These are phyloP conservation scores for Zaprionus davidi DNA, from an alignment of 1,140 invertebrate species.

Conservation along the genomic window DNA sequence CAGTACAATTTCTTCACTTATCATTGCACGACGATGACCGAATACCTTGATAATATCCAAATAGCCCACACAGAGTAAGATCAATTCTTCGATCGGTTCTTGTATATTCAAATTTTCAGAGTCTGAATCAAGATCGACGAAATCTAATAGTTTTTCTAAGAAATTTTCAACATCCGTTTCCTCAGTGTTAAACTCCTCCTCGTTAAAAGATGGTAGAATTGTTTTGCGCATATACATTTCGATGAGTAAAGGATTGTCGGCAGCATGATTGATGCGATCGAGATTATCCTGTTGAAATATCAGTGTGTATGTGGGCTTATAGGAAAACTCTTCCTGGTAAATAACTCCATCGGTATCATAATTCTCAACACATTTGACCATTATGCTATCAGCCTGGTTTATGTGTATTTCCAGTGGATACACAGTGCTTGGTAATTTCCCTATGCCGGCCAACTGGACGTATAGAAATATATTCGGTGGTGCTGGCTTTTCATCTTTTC, in stretches of 20 bases:
- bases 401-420: constrained; percentile 47
- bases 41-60: constrained; percentile 73
- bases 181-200: background rate
- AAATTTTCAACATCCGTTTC: constrained; percentile 1
- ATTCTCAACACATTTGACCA: constrained; percentile 61
- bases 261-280: constrained; percentile 64
- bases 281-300: constrained; percentile 70
- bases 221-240: constrained; percentile 48
- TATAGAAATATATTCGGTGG: constrained; percentile 67
- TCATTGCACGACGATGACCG: constrained; percentile 54
- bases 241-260: constrained; percentile 67
- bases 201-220: background rate
- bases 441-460: constrained; percentile 44
- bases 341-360: constrained; percentile 63
- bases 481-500: constrained; percentile 5
- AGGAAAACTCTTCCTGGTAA: constrained; percentile 33
- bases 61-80: constrained; percentile 55
- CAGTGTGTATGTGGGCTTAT: constrained; percentile 63
- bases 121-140: background rate
- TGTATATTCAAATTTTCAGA: background rate
- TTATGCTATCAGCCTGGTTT: constrained; percentile 30
- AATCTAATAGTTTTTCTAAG: background rate
- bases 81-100: constrained; percentile 11
- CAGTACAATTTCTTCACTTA: constrained; percentile 40
- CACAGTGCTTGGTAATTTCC: background rate